A percentile compares a stretch with the other conserved stretches of the same genome.
Conservation (phyloP, 2,888 invertebrate genomes). For the Nephrotoma guestfalica region DNA sequence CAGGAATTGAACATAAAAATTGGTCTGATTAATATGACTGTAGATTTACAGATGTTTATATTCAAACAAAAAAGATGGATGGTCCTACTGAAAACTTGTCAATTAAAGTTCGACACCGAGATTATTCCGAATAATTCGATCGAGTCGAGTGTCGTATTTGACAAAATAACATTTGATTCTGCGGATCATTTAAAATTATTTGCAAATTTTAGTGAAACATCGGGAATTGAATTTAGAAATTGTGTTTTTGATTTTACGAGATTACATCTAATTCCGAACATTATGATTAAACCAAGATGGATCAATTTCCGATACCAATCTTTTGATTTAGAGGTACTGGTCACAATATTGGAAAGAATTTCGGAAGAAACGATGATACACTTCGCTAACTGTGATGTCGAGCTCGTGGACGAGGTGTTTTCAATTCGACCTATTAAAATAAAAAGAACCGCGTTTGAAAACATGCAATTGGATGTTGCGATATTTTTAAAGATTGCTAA, state of each 20-base stretch:
- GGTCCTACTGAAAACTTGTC: too few relatives aligned
- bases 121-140: not conserved
- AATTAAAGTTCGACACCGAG: not conserved
- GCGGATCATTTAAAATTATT: not conserved
- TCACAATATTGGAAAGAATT: not conserved
- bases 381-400: not conserved
- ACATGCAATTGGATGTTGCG: not conserved
- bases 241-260: too few relatives aligned
- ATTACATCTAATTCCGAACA: not conserved
- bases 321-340: not conserved
- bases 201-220: not conserved
- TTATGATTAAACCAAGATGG: not conserved
- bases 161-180: not conserved
- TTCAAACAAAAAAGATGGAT: too few relatives aligned
- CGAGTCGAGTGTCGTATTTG: not conserved
- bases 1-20: too few relatives aligned
- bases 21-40: too few relatives aligned
- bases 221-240: not conserved
- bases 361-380: not conserved
- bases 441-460: not conserved
- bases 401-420: not conserved
- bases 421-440: not conserved
- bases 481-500: not conserved
- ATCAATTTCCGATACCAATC: not conserved
- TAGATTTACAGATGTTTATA: too few relatives aligned